A percentile compares a stretch with the other conserved stretches of the same genome.
phyloP scores from a whole-genome alignment of 2,888 invertebrate genomes.

The Cremastinae sp. region DNA sequence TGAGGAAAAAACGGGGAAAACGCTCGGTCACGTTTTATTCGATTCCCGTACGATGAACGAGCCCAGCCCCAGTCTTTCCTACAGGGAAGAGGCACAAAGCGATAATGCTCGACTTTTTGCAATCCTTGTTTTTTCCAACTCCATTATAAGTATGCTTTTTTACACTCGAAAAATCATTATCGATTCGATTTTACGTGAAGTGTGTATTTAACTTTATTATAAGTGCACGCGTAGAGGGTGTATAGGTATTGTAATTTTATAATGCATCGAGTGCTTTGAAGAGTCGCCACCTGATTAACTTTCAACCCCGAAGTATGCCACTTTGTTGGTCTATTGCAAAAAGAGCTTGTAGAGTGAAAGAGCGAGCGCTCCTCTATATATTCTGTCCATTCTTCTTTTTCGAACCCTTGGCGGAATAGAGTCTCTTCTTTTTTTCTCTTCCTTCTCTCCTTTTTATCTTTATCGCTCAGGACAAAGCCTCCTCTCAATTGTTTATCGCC shows the following conservation, averaged over 20 bases:
- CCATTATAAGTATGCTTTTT: slow-evolving; percentile 14
- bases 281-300: slow-evolving; percentile 23
- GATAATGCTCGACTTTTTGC: slow-evolving; percentile 19
- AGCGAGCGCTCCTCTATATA: too few species aligned
- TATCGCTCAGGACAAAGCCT: neutral
- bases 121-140: slow-evolving; percentile 13
- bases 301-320: slow-evolving; percentile 19
- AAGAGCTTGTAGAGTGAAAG: neutral
- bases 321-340: slow-evolving; percentile 10
- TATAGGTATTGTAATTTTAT: slow-evolving; percentile 9
- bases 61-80: neutral
- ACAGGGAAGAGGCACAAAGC: neutral
- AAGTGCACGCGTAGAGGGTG: neutral
- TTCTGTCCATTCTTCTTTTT: neutral
- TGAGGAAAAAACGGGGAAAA: neutral
- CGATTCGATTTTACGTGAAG: slow-evolving; percentile 51
- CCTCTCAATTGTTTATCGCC: neutral
- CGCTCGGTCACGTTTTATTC: slow-evolving; percentile 11
- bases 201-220: slow-evolving; percentile 27
- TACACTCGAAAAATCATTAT: slow-evolving; percentile 41
- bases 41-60: slow-evolving; percentile 52
- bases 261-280: slow-evolving; percentile 24
- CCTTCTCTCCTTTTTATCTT: neutral
- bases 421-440: neutral
- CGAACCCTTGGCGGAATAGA: neutral